Percentiles rank a stretch among this genome's conserved stretches.
Evolutionary conservation across 1,140 invertebrate species (phyloP).

Genomic region (Drosophila quadrilineata): DNA sequence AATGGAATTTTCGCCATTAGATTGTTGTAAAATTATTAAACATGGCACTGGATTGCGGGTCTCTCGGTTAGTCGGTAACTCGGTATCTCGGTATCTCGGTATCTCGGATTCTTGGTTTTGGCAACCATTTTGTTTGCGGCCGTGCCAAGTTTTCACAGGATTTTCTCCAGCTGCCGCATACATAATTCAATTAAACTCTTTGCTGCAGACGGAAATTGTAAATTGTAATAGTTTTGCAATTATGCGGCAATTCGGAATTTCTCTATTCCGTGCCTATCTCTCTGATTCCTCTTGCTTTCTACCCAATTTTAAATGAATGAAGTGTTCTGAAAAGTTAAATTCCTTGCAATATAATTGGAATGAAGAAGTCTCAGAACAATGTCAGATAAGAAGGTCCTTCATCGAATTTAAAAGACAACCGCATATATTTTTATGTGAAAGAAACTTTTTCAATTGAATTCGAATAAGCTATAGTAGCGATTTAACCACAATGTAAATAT

Average conservation of each 20-base stretch:
- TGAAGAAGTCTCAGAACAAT: too few relatives aligned
- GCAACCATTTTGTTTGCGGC: constrained; percentile 58
- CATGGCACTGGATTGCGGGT: constrained; percentile 39
- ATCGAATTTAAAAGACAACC: too few relatives aligned
- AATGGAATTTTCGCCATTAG: constrained; percentile 62
- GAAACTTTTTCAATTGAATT: constrained; percentile 5
- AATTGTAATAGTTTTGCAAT: constrained; percentile 74
- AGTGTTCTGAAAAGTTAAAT: too few relatives aligned
- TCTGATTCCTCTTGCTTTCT: background rate
- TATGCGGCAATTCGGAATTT: constrained; percentile 49
- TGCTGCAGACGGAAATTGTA: constrained; percentile 40
- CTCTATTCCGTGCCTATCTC: constrained; percentile 27
- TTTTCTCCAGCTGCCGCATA: constrained; percentile 35
- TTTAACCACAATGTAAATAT: constrained; percentile 62
- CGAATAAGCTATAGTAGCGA: background rate
- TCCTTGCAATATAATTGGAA: too few relatives aligned
- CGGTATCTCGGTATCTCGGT: background rate
- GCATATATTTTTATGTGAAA: constrained; percentile 7
- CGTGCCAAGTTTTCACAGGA: constrained; percentile 32
- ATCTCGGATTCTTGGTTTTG: constrained; percentile 36
- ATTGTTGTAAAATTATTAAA: constrained; percentile 72
- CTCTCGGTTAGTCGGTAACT: background rate
- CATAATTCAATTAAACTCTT: constrained; percentile 73
- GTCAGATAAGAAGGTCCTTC: too few relatives aligned
- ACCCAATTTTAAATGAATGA: constrained; percentile 5